Base-by-base conservation (phyloP, 2,888 invertebrate genomes). In the Phyllotreta cruciferae region DNA sequence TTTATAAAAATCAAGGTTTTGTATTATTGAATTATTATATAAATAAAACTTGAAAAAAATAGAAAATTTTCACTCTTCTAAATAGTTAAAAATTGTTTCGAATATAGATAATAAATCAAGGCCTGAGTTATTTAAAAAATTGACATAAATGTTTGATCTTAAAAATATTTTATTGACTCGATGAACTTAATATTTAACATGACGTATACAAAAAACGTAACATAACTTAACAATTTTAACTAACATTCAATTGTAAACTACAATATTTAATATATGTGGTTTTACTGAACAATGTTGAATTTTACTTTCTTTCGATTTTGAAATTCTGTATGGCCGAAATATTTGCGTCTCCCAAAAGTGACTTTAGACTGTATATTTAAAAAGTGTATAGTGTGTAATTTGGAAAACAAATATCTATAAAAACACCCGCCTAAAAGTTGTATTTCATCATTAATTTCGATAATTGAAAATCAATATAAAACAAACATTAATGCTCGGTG, bases 341-440 rank as follows among this genome's bases (percentile, higher is more conserved):
- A 66, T 78, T 70, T 75, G 71, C 75, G 70, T 78, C 77, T 79
- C 79, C 79, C 79, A 79, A 79, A 79, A 79, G 79, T 79, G 79
- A 79, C 79, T 77, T 73, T 73, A 66, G 67, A 67, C 62, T 69
- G 60, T 66, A 68, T 70, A 61, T 60, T 37, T 63, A 56, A 58
- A 60, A 63, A 63, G 55, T 66, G 68, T 68, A 58, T 68, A 57
- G 14, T 66, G 63, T 67, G 65, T 70, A 67, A 66, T 62, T 69
- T 66, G 53, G 54, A 63, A 70, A 68, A 60, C 57, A 10, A 58
- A 60, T 63, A 55, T 61, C 2, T 41, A 54, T 42, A 56, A 58
- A 63, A 68, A 71, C 68, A 70, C 66, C 65, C 68, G 67, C 68
- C 64, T 60, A 62, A 68, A 68, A 53, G 50, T 66, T 64, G 24